Evolutionary conservation across 2,797 vertebrate genomes (phyloP).

Genomic region (Acanthornis magna): DNA sequence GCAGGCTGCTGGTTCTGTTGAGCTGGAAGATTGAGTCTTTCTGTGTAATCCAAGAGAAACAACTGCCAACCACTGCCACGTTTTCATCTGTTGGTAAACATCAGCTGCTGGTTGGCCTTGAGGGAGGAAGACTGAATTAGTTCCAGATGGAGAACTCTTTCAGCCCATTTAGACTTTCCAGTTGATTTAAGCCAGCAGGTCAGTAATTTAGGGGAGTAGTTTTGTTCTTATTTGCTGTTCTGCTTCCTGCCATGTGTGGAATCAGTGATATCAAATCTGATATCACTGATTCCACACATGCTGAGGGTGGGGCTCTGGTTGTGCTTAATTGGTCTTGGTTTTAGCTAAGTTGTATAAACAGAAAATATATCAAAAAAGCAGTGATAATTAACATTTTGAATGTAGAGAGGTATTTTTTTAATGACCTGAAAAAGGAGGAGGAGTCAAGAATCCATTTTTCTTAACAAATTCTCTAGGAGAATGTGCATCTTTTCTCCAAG

Average conservation of each 20-base stretch:
- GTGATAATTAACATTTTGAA: background rate
- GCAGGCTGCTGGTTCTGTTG: background rate
- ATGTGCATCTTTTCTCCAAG: fast-evolving
- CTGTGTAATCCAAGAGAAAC: background rate
- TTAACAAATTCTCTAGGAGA: background rate
- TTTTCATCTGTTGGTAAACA: conserved; percentile 66
- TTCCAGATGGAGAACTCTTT: conserved; percentile 43
- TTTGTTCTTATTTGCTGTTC: background rate
- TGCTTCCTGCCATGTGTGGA: background rate
- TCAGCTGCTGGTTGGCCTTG: conserved; percentile 22
- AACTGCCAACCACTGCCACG: conserved; percentile 40
- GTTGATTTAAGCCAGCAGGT: conserved; percentile 34
- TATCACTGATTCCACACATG: fast-evolving
- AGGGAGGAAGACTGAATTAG: conserved; percentile 34
- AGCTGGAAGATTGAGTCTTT: background rate
- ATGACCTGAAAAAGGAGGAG: background rate
- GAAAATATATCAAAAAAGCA: background rate
- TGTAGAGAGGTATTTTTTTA: background rate
- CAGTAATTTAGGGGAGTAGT: conserved; percentile 5
- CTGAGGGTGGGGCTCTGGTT: background rate
- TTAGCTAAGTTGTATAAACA: background rate
- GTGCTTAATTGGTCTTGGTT: background rate
- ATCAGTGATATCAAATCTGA: background rate
- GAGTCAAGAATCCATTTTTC: background rate
- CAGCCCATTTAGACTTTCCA: conserved; percentile 13